Evolutionary conservation across 2,797 vertebrate species (phyloP).

Genomic region (Sarcoramphus papa): DNA sequence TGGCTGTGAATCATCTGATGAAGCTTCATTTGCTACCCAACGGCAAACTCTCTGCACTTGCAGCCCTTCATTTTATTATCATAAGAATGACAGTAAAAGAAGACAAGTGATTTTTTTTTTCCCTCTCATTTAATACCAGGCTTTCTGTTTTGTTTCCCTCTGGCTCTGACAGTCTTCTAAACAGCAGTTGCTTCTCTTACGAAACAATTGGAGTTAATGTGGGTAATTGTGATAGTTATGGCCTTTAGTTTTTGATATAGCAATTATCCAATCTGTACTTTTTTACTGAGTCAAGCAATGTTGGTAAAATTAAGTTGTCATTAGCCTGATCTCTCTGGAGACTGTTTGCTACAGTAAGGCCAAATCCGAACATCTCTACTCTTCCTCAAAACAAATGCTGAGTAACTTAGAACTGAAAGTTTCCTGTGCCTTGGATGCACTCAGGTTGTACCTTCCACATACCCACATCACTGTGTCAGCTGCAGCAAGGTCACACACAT

Average conservation of each 20-base stretch:
- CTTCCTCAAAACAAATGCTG: background rate
- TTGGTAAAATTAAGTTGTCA: slow-evolving; percentile 18
- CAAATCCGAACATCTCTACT: background rate
- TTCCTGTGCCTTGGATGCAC: background rate
- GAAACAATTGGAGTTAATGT: slow-evolving; percentile 56
- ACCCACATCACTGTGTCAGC: background rate
- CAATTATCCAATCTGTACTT: slow-evolving; percentile 57
- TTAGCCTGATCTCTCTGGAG: background rate
- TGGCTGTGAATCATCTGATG: background rate
- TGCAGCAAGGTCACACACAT: background rate
- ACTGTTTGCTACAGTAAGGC: background rate
- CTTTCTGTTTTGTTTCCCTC: slow-evolving; percentile 56
- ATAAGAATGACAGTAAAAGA: background rate
- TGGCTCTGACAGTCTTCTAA: slow-evolving; percentile 50
- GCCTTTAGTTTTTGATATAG: slow-evolving; percentile 37
- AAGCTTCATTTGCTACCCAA: background rate
- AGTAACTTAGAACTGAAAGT: background rate
- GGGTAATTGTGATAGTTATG: slow-evolving; percentile 57
- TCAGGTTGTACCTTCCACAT: background rate
- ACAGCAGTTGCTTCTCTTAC: slow-evolving; percentile 53
- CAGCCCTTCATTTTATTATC: slow-evolving; percentile 27
- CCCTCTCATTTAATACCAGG: slow-evolving; percentile 3
- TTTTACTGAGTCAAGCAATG: slow-evolving; percentile 3
- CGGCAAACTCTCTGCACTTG: background rate
- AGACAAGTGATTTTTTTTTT: slow-evolving; percentile 1